These are phyloP conservation scores for Lomographa bimaculata DNA, from an alignment of 2,888 invertebrate species.

Conservation along the genomic window DNA sequence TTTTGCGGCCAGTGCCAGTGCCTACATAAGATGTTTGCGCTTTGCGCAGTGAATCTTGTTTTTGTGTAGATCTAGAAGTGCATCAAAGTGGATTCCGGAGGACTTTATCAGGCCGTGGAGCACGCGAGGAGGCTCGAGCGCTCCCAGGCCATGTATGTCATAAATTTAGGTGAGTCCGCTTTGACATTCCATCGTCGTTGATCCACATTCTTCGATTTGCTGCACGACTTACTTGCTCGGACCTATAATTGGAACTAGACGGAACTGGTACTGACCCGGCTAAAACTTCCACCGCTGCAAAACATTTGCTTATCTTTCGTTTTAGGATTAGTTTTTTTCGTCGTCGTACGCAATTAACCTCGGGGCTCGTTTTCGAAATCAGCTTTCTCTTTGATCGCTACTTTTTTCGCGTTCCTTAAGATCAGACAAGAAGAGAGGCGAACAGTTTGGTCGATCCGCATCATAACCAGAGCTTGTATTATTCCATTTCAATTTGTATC, in stretches of 20 bases:
- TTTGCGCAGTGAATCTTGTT: constrained; percentile 68
- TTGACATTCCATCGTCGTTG: constrained; percentile 51
- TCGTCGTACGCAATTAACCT: constrained; percentile 47
- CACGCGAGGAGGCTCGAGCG: constrained; percentile 79
- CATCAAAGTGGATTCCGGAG: constrained; percentile 79
- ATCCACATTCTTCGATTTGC: constrained; percentile 57
- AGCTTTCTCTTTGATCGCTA: constrained; percentile 53
- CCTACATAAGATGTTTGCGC: constrained; percentile 74
- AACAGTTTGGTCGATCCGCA: constrained; percentile 42
- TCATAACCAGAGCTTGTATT: constrained; percentile 60
- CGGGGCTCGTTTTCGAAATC: constrained; percentile 48
- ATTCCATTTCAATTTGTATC: constrained; percentile 72
- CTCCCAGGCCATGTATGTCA: constrained; percentile 83
- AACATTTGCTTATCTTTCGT: constrained; percentile 26
- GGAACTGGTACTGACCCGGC: constrained; percentile 63
- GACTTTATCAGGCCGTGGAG: constrained; percentile 79
- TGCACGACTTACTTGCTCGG: constrained; percentile 43
- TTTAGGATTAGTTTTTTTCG: constrained; percentile 51
- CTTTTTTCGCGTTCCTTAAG: constrained; percentile 29
- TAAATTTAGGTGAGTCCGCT: constrained; percentile 82
- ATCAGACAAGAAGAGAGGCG: constrained; percentile 3
- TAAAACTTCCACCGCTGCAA: constrained; percentile 40
- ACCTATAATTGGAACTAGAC: constrained; percentile 70
- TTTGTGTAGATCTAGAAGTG: constrained; percentile 71
- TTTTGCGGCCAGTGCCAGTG: constrained; percentile 59